Evolutionary conservation across 2,113 vertebrate species (phyloP).

Genomic region (Andinoacara biseriatus): DNA sequence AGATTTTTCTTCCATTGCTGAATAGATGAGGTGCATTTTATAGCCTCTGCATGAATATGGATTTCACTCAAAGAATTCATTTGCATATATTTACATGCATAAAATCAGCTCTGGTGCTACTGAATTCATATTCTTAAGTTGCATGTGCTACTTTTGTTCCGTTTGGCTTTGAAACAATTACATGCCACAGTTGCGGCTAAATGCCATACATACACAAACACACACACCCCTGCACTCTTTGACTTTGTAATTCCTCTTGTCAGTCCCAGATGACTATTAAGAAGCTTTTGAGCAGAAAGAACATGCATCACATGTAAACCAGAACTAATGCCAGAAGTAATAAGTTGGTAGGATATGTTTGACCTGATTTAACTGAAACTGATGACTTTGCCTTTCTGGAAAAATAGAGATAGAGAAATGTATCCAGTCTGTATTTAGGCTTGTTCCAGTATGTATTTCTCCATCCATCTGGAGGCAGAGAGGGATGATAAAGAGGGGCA

Average conservation of each 20-base stretch:
- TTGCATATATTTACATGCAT: conserved; percentile 64
- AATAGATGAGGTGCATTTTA: conserved; percentile 14
- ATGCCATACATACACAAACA: conserved; percentile 12
- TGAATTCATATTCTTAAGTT: conserved; percentile 41
- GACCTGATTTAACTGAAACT: conserved; percentile 47
- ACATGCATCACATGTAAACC: conserved; percentile 46
- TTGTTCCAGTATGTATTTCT: conserved; percentile 15
- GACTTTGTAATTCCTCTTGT: conserved; percentile 31
- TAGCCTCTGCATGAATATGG: conserved; percentile 59
- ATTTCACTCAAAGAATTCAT: conserved; percentile 48
- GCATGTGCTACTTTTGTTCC: conserved; percentile 30
- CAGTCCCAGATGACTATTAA: conserved; percentile 8
- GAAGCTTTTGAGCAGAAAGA: conserved; percentile 10
- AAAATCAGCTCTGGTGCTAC: conserved; percentile 12
- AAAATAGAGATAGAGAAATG: conserved; percentile 19
- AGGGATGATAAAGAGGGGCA: conserved; percentile 33
- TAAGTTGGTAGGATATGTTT: conserved; percentile 69
- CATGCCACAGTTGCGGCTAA: conserved; percentile 5
- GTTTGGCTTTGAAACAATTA: conserved; percentile 54
- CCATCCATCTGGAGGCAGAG: conserved; percentile 19
- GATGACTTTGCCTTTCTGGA: conserved; percentile 24
- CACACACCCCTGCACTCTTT: conserved; percentile 1
- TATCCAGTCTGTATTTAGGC: conserved; percentile 17
- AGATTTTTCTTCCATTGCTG: conserved; percentile 8
- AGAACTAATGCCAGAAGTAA: conserved; percentile 58